Evolutionary conservation across 2,113 vertebrate species (phyloP).

Genomic region (Apus apus): DNA sequence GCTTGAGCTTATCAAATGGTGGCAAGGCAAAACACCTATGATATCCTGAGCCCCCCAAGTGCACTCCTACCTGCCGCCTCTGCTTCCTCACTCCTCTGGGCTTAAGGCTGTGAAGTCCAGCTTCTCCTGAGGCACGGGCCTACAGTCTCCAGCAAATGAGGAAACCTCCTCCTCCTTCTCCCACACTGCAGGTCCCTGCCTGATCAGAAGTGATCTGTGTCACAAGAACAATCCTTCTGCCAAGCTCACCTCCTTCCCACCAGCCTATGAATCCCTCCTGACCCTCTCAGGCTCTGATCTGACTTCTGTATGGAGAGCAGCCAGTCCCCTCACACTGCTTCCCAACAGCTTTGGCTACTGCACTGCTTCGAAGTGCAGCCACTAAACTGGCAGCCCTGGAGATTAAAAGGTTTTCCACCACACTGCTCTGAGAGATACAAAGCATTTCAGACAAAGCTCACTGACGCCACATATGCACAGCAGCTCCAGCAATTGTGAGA

Average conservation of each 20-base stretch:
- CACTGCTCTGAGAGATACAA: accelerated
- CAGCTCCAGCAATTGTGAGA: neutral
- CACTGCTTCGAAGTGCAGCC: neutral
- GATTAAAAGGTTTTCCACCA: neutral
- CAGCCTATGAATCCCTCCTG: neutral
- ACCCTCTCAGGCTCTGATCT: neutral
- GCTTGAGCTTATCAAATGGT: neutral
- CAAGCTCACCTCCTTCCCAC: neutral
- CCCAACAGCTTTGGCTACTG: neutral
- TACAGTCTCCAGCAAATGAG: neutral
- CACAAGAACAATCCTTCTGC: neutral
- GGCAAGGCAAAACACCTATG: neutral
- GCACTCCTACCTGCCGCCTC: neutral
- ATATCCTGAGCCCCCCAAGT: neutral
- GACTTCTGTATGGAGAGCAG: neutral
- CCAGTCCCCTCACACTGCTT: neutral
- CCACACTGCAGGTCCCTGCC: neutral
- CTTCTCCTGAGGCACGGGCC: neutral
- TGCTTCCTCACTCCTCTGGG: neutral
- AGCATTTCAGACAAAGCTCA: neutral
- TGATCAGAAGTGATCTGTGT: neutral
- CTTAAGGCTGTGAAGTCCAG: neutral
- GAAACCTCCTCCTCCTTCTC: neutral
- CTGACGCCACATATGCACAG: accelerated
- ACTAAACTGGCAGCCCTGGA: neutral